phyloP scores from a whole-genome alignment of 2,797 vertebrate genomes.

The Lacerta viridis region DNA sequence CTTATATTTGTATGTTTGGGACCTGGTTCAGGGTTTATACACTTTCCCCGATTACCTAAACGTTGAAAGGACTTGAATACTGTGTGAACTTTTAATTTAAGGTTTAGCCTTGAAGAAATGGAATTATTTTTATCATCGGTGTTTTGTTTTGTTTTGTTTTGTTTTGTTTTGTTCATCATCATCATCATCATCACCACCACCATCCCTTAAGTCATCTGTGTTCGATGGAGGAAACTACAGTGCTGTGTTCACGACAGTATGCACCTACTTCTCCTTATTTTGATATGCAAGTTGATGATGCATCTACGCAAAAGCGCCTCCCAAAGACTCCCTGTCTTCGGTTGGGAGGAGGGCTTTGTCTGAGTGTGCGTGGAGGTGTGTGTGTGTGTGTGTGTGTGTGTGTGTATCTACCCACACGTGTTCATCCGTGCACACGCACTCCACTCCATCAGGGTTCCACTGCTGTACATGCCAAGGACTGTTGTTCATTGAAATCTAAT shows the following conservation, averaged over 20 bases:
- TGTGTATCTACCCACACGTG: conserved; percentile 44
- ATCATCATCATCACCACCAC: neutral
- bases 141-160: conserved; percentile 67
- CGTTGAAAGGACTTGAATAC: conserved; percentile 59
- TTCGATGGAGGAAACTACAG: conserved; percentile 33
- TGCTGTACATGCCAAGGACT: conserved; percentile 28
- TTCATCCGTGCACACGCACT: conserved; percentile 25
- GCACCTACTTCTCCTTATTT: conserved; percentile 3
- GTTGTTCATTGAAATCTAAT: conserved; percentile 18
- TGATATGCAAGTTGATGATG: conserved; percentile 28
- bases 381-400: neutral
- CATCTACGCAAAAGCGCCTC: conserved; percentile 41
- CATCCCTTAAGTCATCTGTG: conserved; percentile 16
- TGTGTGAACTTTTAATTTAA: conserved; percentile 72
- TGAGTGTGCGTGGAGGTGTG: neutral
- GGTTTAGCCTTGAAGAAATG: conserved; percentile 47
- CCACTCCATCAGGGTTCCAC: neutral
- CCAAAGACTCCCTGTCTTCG: conserved; percentile 43
- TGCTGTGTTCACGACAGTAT: conserved; percentile 13
- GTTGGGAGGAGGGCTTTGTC: conserved; percentile 39
- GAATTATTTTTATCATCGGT: conserved; percentile 58
- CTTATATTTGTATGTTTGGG: conserved; percentile 61
- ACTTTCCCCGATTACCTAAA: conserved; percentile 45
- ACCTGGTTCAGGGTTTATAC: conserved; percentile 55
- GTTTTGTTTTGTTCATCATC: no score